These are phyloP conservation scores for Acropora yongei DNA, from an alignment of 64 coral and sea anemone species.

Conservation along the genomic window DNA sequence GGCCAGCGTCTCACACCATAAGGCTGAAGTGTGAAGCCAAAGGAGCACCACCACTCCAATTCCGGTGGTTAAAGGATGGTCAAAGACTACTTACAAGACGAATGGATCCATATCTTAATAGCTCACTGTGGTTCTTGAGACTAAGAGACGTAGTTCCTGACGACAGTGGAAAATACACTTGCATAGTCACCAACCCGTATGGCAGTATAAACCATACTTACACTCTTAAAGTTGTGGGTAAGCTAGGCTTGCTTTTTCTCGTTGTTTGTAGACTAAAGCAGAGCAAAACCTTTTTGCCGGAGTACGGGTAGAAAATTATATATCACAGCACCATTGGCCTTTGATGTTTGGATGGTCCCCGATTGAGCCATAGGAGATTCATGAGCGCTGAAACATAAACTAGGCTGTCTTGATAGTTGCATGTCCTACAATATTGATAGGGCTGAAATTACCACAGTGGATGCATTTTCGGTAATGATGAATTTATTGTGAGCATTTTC, in stretches of 20 bases:
- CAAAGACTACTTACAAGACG: conserved; percentile 1
- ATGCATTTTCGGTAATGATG: too few species aligned
- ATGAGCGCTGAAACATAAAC: too few species aligned
- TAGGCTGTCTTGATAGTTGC: too few species aligned
- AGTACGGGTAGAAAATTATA: too few species aligned
- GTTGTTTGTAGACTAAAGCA: too few species aligned
- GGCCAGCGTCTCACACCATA: conserved; percentile 71
- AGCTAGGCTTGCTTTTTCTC: neutral
- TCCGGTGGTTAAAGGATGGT: conserved; percentile 76
- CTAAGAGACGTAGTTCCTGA: conserved; percentile 46
- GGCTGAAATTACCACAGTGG: too few species aligned
- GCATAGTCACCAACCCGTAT: conserved; percentile 65
- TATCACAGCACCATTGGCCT: too few species aligned
- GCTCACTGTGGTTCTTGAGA: conserved; percentile 44
- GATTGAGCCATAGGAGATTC: too few species aligned
- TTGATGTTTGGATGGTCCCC: too few species aligned
- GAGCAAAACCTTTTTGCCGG: too few species aligned
- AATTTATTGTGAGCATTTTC: too few species aligned
- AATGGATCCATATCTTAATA: conserved; percentile 65
- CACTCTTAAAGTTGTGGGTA: conserved; percentile 62
- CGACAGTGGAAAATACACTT: conserved; percentile 63
- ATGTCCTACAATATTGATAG: too few species aligned
- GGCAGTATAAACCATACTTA: conserved; percentile 68
- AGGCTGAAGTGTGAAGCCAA: conserved; percentile 57
- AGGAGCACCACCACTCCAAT: conserved; percentile 70